Evolutionary conservation across 2,113 vertebrate genomes (phyloP).

Genomic region (Sisor rabdophorus): DNA sequence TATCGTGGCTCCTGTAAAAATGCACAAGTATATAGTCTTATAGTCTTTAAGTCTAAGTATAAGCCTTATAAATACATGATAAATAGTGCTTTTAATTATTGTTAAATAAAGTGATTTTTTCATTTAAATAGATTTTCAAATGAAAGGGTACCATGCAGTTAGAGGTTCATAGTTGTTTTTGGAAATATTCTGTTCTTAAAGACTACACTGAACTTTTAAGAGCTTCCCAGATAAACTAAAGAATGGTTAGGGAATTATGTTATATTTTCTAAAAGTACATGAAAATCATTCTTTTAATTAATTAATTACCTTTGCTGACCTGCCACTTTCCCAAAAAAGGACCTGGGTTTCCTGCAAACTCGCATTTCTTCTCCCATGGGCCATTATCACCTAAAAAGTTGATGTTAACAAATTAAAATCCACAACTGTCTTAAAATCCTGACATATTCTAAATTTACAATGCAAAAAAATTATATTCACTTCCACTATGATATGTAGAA

Average conservation of each 20-base stretch:
- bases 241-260: background rate
- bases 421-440: background rate
- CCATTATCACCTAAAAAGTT: slow-evolving; percentile 85
- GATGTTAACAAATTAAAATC: background rate
- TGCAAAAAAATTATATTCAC: too few species aligned
- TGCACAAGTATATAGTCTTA: background rate
- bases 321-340: slow-evolving; percentile 87
- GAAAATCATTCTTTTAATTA: background rate
- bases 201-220: background rate
- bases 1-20: background rate
- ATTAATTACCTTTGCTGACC: slow-evolving; percentile 72
- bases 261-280: background rate
- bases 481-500: background rate
- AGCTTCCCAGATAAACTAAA: background rate
- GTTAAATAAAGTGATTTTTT: background rate
- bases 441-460: background rate
- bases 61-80: background rate
- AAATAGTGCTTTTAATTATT: background rate
- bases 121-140: background rate
- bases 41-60: too few species aligned
- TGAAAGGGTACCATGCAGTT: background rate
- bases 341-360: slow-evolving; percentile 82
- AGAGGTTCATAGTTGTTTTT: background rate
- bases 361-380: slow-evolving; percentile 92
- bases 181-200: background rate